These are phyloP conservation scores for Theocolax elegans DNA, from an alignment of 1,140 invertebrate species.

Conservation along the genomic window DNA sequence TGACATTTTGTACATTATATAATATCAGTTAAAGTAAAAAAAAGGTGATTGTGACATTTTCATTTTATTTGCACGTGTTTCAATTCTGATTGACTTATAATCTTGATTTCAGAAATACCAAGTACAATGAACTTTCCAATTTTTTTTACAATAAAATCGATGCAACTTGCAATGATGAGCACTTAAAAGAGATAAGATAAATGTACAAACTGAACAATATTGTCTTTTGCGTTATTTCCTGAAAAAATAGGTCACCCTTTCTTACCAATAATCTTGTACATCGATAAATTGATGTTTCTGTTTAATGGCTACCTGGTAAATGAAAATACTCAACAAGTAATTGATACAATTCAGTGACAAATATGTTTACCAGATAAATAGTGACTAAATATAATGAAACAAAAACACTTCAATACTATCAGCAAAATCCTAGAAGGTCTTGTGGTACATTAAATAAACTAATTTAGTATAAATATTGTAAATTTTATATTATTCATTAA, in stretches of 20 bases:
- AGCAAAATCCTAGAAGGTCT: too few species aligned
- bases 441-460: too few species aligned
- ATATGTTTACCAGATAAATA: neutral
- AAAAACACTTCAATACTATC: neutral
- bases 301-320: neutral
- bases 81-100: neutral
- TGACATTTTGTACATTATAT: neutral
- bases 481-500: neutral
- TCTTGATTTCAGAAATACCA: neutral
- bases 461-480: too few species aligned
- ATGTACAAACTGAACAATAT: neutral
- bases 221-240: neutral
- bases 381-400: neutral
- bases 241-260: neutral
- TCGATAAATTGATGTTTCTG: neutral
- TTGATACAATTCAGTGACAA: neutral
- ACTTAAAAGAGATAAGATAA: slow-evolving; percentile 14
- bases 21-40: neutral
- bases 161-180: neutral
- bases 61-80: neutral
- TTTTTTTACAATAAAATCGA: neutral
- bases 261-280: neutral
- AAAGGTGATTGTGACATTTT: neutral
- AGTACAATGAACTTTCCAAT: slow-evolving; percentile 20
- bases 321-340: neutral